Evolutionary conservation across 2,888 invertebrate genomes (phyloP), one percentile per base, ranked within the genome.

Genomic region (Andrena chrysosceles): DNA sequence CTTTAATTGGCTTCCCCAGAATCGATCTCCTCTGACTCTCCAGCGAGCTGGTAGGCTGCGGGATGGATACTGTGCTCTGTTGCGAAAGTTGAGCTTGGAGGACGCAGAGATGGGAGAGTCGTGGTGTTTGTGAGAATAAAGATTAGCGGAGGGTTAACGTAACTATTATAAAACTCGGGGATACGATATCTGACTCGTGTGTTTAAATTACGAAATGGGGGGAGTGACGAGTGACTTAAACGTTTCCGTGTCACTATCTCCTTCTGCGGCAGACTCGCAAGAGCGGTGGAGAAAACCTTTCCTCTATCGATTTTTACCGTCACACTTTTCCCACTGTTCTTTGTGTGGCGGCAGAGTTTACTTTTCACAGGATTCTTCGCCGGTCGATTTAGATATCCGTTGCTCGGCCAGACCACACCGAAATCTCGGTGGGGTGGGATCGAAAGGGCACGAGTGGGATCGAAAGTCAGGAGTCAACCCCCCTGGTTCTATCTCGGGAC

Each of bases 401-500:
- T 60, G 29, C 35, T 16, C 60, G 64, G 42, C 42, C 13, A 16
- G 42, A 16, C 42, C 16, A 8, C 33, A 4, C 13, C 60, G 59
- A 84, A 83, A 83, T 84, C 84, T 77, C 72, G 62, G 60, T 10
- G 64, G 6, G 64, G 48, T n/a, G 63, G 80, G 68, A 70, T 72
- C 69, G 73, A 74, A 75, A 68, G 75, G 73, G 75, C 77, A 70
- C 29, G 29, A n/a, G n/a, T n/a, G n/a, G n/a, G n/a, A n/a, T n/a
- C n/a, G n/a, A n/a, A 52, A 78, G 85, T 68, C 82, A 70, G 76
- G 81, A 76, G 76, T 77, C 67, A 64, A 48, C 23, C 54, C 81
- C 76, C 26, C 26, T 0, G 23, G 4, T 77, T 81, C 84, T 71
- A 26, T 56, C 77, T 42, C 66, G 72, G 64, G 68, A 78, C 79